Base-by-base conservation (phyloP, 2,888 invertebrate genomes). In the Actias luna region DNA sequence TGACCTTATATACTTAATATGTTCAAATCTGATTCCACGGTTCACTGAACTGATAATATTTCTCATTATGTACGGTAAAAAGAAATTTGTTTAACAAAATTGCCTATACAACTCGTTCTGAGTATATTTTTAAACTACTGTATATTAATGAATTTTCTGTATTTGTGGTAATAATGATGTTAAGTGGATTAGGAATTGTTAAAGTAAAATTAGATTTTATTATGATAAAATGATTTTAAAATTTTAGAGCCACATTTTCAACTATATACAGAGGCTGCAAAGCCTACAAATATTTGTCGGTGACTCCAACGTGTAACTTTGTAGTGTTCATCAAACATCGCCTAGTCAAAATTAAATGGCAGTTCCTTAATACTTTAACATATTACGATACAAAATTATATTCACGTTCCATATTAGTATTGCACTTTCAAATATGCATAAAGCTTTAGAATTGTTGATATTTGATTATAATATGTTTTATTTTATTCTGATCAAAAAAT, bases 271-370 rank as follows among this genome's bases (percentile, higher is more conserved):
- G 57, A 31, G 31, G 42, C 42, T 10, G 42, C 22, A 4, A 42
- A 31, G 31, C 31, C 42, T 10, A 31, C 22, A 57, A 22, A 22
- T 58, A 31, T 16, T 61, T 42, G 42, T 27, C n/a, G 16, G 27
- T 35, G 18, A 59, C 42, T 46, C 31, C 60, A 57, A 58, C 42
- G 52, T n/a, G n/a, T 39, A 57, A 64, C 61, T 68, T 64, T 76
- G 65, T 70, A 76, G 75, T 75, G 72, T 66, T 69, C 63, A 42
- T 67, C 67, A 72, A 75, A 76, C 70, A 72, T 63, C 60, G 62
- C 64, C 58, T 67, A 63, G 69, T 67, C 68, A 58, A 46, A 52
- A 66, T 68, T 65, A 63, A 69, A 75, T 66, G 66, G 69, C 65
- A 64, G 68, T 63, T 61, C 61, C 58, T 59, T 52, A 50, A 50